These are phyloP conservation scores for Pollenia labialis DNA, from an alignment of 2,888 invertebrate genomes.

Conservation along the genomic window DNA sequence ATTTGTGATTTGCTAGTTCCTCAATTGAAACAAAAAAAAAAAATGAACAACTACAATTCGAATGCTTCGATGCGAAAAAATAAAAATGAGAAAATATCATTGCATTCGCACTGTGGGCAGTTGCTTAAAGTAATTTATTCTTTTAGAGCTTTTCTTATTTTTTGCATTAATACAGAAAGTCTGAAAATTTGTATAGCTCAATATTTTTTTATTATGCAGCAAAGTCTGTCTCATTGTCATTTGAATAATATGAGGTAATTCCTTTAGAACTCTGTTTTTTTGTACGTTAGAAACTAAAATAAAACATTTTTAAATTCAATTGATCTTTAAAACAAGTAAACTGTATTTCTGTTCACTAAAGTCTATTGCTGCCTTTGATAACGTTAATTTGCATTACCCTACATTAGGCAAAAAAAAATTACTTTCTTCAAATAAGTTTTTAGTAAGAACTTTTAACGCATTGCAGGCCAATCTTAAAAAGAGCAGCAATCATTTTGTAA, in stretches of 20 bases:
- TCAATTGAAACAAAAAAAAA: conserved; percentile 62
- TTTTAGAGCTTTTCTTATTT: background rate
- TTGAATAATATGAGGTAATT: background rate
- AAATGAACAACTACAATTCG: conserved; percentile 28
- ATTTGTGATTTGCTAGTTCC: conserved; percentile 72
- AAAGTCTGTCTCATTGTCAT: too few relatives aligned
- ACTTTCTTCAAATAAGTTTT: too few relatives aligned
- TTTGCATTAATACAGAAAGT: background rate
- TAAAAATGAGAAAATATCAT: conserved; percentile 31
- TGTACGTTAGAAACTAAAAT: conserved; percentile 5
- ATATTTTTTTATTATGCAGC: too few relatives aligned
- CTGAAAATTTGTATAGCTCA: too few relatives aligned
- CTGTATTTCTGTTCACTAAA: background rate
- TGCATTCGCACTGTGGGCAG: conserved; percentile 47
- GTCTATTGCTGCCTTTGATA: conserved; percentile 29
- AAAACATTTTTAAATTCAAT: conserved; percentile 5
- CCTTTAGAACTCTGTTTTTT: background rate
- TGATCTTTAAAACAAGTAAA: conserved; percentile 50
- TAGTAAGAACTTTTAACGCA: too few relatives aligned
- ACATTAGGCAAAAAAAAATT: background rate
- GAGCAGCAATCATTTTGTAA: too few relatives aligned
- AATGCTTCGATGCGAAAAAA: conserved; percentile 29
- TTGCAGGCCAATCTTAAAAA: too few relatives aligned
- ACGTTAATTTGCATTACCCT: conserved; percentile 21
- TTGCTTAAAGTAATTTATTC: conserved; percentile 13